Evolutionary conservation across 2,888 invertebrate genomes (phyloP).

Genomic region (Tanypteryx hageni): DNA sequence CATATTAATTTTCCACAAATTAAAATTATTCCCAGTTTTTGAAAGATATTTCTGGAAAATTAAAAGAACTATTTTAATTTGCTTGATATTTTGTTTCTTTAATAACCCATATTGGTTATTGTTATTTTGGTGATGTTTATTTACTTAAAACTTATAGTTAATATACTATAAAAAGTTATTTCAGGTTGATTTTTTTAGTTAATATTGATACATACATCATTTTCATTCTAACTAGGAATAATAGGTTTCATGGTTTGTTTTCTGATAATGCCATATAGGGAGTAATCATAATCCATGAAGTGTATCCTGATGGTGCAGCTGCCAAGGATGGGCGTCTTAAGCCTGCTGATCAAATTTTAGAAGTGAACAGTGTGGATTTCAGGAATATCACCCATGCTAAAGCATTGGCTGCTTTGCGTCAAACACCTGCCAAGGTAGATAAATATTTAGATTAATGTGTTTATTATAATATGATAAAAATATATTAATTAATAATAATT

Average conservation of each 20-base stretch:
- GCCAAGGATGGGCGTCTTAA: slow-evolving; percentile 93
- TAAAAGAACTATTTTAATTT: too few relatives aligned
- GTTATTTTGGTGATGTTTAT: too few relatives aligned
- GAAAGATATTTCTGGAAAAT: too few relatives aligned
- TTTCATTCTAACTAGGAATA: not conserved
- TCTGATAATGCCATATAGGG: slow-evolving; percentile 79
- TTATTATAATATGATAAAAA: too few relatives aligned
- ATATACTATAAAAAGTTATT: too few relatives aligned
- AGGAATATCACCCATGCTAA: slow-evolving; percentile 90
- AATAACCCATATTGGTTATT: too few relatives aligned
- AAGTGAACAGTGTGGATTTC: slow-evolving; percentile 88
- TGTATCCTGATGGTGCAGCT: slow-evolving; percentile 93
- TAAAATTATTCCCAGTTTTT: too few relatives aligned
- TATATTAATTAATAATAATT: too few relatives aligned
- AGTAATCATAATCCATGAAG: slow-evolving; percentile 93
- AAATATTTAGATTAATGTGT: slow-evolving; percentile 65
- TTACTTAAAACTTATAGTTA: too few relatives aligned
- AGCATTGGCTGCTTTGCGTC: slow-evolving; percentile 89
- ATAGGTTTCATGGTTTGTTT: not conserved
- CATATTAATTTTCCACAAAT: too few relatives aligned
- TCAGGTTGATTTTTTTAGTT: not conserved
- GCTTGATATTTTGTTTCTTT: too few relatives aligned
- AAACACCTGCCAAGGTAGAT: slow-evolving; percentile 85
- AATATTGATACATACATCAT: not conserved
- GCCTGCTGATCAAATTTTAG: slow-evolving; percentile 95